Conservation (phyloP, 2,113 vertebrate genomes). For the Coryphaenoides rupestris region DNA sequence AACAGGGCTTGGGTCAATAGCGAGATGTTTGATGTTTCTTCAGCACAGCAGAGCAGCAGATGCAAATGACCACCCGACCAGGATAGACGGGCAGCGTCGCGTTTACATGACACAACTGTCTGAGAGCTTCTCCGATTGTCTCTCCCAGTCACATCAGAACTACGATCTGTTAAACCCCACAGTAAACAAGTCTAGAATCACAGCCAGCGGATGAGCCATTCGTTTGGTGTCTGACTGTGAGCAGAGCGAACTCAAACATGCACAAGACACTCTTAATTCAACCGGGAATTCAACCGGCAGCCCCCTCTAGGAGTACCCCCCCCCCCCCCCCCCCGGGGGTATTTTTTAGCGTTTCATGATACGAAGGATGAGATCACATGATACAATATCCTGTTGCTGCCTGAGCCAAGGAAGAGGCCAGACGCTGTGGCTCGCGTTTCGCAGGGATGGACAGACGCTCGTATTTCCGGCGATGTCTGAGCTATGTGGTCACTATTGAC, state of each 20-base stretch:
- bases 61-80: too few relatives aligned
- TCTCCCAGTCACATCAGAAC: neutral
- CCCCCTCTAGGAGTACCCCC: neutral
- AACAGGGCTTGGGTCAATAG: too few relatives aligned
- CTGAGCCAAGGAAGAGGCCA: neutral
- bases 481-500: too few relatives aligned
- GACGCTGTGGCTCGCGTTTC: neutral
- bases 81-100: constrained; percentile 12
- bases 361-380: neutral
- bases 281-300: neutral
- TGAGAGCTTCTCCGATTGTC: constrained; percentile 8
- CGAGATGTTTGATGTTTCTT: too few relatives aligned
- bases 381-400: constrained; percentile 1
- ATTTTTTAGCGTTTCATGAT: neutral
- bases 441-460: neutral
- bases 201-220: neutral
- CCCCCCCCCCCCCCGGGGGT: neutral
- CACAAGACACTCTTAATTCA: too few relatives aligned
- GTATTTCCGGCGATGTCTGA: too few relatives aligned
- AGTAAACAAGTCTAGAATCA: neutral
- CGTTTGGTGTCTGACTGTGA: too few relatives aligned
- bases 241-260: too few relatives aligned
- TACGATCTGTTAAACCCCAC: neutral
- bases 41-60: too few relatives aligned
- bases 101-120: constrained; percentile 11